phyloP scores from a whole-genome alignment of 2,113 vertebrate species.

The Gambusia holbrooki region DNA sequence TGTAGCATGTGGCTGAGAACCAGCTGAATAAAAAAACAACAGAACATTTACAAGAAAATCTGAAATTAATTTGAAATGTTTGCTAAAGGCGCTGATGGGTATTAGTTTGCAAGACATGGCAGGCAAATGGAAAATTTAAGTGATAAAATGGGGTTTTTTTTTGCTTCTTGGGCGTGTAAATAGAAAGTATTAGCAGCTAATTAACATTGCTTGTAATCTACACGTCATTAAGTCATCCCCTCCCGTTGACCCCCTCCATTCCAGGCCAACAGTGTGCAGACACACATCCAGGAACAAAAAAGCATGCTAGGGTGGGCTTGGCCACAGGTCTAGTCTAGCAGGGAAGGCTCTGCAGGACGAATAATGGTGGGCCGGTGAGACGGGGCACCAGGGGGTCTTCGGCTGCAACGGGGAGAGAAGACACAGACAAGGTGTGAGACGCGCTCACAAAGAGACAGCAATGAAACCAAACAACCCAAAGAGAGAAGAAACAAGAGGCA shows the following conservation, averaged over 20 bases:
- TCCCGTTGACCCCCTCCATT: constrained; percentile 38
- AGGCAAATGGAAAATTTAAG: constrained; percentile 54
- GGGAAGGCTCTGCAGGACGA: constrained; percentile 91
- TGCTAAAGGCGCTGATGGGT: constrained; percentile 8
- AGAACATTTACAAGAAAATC: constrained; percentile 5
- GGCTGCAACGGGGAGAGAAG: constrained; percentile 87
- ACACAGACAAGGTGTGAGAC: constrained; percentile 71
- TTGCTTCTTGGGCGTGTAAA: constrained; percentile 45
- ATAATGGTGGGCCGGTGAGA: constrained; percentile 94
- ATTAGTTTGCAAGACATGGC: constrained; percentile 39
- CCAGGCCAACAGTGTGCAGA: constrained; percentile 50
- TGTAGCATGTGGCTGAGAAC: constrained; percentile 16
- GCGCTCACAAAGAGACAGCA: constrained; percentile 43
- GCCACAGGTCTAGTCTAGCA: constrained; percentile 88
- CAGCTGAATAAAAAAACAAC: constrained; percentile 21
- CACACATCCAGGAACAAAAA: constrained; percentile 48
- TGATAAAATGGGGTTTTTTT: constrained; percentile 56
- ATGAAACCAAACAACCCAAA: constrained; percentile 50
- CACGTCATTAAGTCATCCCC: constrained; percentile 46
- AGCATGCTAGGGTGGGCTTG: constrained; percentile 53
- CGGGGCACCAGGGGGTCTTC: constrained; percentile 93
- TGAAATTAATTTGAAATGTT: constrained; percentile 25
- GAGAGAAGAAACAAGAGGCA: constrained; percentile 11
- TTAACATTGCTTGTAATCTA: constrained; percentile 64
- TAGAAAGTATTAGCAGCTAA: constrained; percentile 70